Percentiles rank a stretch among this genome's conserved stretches.
These are phyloP conservation scores for Mus spicilegus DNA, from an alignment of 2,113 vertebrate species.

Conservation along the genomic window DNA sequence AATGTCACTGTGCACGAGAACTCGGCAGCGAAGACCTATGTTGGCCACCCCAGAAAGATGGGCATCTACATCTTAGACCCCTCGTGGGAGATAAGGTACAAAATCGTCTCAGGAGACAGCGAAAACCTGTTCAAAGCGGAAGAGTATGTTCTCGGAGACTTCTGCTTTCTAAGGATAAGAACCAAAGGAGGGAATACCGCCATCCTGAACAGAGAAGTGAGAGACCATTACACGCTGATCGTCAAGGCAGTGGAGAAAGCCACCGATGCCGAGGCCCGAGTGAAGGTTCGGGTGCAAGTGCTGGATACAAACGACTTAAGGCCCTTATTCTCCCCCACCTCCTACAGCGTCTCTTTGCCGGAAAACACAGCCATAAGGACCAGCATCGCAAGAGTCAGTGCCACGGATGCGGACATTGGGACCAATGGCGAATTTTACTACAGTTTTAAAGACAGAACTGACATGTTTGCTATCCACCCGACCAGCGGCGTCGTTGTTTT, in stretches of 20 bases:
- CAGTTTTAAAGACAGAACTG: constrained; percentile 96
- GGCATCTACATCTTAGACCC: constrained; percentile 93
- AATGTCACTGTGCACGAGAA: constrained; percentile 98
- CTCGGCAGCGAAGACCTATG: constrained; percentile 97
- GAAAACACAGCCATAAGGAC: constrained; percentile 95
- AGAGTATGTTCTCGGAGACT: constrained; percentile 95
- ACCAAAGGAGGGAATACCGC: constrained; percentile 99
- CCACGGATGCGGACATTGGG: constrained; percentile 98
- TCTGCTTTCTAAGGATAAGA: constrained; percentile 98
- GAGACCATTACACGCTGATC: constrained; percentile 94
- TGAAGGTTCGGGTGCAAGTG: constrained; percentile 93
- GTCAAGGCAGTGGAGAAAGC: constrained; percentile 95
- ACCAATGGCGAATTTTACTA: constrained; percentile 99
- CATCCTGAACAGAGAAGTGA: constrained; percentile 98
- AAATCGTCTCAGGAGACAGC: constrained; percentile 97
- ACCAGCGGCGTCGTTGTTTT: constrained; percentile 95
- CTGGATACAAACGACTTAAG: constrained; percentile 98
- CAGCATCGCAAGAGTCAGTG: constrained; percentile 95
- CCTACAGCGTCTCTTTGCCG: constrained; percentile 95
- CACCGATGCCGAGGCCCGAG: constrained; percentile 91
- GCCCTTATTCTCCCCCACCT: constrained; percentile 97
- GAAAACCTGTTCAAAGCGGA: constrained; percentile 99
- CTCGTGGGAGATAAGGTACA: constrained; percentile 95
- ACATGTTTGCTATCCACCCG: constrained; percentile 97
- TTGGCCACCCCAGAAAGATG: constrained; percentile 96